phyloP scores from a whole-genome alignment of 2,113 vertebrate species.

The Gulo gulo region DNA sequence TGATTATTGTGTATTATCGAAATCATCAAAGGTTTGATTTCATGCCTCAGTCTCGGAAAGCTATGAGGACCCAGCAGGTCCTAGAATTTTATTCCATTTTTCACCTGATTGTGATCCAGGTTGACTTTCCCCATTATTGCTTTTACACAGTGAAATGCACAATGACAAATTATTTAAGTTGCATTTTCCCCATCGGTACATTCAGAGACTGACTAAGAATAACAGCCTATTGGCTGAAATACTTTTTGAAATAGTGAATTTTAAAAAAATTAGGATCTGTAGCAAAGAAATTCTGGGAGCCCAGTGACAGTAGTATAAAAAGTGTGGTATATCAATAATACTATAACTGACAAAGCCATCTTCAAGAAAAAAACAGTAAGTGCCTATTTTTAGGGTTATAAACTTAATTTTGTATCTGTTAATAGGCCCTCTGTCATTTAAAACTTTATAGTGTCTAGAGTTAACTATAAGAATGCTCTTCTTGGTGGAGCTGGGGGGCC shows the following conservation, averaged over 20 bases:
- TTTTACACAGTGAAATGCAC: not conserved
- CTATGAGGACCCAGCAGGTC: not conserved
- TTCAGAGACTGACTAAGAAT: not conserved
- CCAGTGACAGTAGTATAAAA: not conserved
- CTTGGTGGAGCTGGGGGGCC: not conserved
- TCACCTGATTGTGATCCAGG: not conserved
- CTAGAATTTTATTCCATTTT: constrained; percentile 28
- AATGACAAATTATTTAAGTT: constrained; percentile 32
- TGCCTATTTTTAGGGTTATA: not conserved
- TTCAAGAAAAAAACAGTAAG: constrained; percentile 1
- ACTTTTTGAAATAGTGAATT: not conserved
- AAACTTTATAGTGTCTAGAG: not conserved
- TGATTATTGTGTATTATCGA: not conserved
- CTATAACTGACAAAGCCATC: not conserved
- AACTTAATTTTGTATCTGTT: not conserved
- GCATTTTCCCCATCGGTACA: not conserved
- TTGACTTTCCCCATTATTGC: not conserved
- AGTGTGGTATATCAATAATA: not conserved
- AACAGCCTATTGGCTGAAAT: not conserved
- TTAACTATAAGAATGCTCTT: constrained; percentile 5
- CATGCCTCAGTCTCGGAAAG: not conserved
- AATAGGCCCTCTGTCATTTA: not conserved
- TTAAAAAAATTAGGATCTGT: not conserved
- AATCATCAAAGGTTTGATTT: not conserved
- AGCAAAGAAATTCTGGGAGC: not conserved